A percentile compares a stretch with the other conserved stretches of the same genome.
phyloP scores from a whole-genome alignment of 1,140 invertebrate species.

The Drosophila kanapiae region DNA sequence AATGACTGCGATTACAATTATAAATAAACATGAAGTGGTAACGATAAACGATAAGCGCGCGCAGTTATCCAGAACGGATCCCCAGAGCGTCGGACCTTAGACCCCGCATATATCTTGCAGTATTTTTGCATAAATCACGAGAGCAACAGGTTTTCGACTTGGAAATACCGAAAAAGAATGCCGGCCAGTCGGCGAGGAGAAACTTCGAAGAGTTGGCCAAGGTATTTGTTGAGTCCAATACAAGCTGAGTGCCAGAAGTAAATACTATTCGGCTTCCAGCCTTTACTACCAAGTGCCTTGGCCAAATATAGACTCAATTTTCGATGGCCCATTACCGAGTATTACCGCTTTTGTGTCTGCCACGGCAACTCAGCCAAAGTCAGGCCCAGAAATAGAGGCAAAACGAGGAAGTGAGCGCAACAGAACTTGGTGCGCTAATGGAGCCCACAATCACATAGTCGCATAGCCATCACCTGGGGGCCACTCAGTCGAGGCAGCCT shows the following conservation, averaged over 20 bases:
- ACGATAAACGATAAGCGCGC: conserved; percentile 18
- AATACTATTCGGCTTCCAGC: conserved; percentile 4
- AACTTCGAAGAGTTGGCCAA: conserved; percentile 10
- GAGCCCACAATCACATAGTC: conserved; percentile 23
- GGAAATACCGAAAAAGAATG: conserved; percentile 22
- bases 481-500: conserved; percentile 22
- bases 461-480: conserved; percentile 22
- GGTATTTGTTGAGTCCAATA: background rate
- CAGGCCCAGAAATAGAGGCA: conserved; percentile 13
- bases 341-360: conserved; percentile 15
- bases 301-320: conserved; percentile 17
- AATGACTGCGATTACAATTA: conserved; percentile 41
- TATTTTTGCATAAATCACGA: conserved; percentile 44
- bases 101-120: conserved; percentile 22
- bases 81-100: conserved; percentile 6
- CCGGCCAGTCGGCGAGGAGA: conserved; percentile 1
- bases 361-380: conserved; percentile 38
- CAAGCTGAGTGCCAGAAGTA: background rate
- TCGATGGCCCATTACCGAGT: conserved; percentile 13
- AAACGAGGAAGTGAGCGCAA: conserved; percentile 46
- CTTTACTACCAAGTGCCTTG: conserved; percentile 7
- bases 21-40: conserved; percentile 47
- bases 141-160: conserved; percentile 35
- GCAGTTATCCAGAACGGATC: conserved; percentile 40
- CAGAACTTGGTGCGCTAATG: conserved; percentile 45